These are phyloP conservation scores for Euplagia quadripunctaria DNA, from an alignment of 2,888 invertebrate genomes.

Conservation along the genomic window DNA sequence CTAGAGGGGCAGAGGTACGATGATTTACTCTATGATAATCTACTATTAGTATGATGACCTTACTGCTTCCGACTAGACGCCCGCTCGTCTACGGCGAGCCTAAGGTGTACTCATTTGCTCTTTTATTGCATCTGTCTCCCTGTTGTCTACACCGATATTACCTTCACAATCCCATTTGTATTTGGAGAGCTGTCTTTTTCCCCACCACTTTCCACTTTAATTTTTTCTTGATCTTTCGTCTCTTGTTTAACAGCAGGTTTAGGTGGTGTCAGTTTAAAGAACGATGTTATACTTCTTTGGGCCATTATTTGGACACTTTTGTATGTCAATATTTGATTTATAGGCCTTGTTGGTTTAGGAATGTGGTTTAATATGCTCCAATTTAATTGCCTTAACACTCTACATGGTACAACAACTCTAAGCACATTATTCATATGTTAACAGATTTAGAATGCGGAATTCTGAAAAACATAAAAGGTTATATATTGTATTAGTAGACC, in stretches of 20 bases:
- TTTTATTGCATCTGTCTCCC: no score
- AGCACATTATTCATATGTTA: constrained; percentile 49
- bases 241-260: constrained; percentile 50
- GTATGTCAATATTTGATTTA: constrained; percentile 17
- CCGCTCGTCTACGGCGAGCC: no score
- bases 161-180: constrained; percentile 46
- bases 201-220: constrained; percentile 37
- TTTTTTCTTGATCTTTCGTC: constrained; percentile 12
- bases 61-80: no score
- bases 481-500: not conserved
- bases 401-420: constrained; percentile 40
- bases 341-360: not conserved
- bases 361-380: not conserved
- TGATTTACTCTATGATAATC: no score
- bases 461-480: not conserved
- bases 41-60: no score
- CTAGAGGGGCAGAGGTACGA: no score
- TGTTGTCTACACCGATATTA: not conserved
- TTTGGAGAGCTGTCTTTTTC: constrained; percentile 27
- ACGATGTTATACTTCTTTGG: constrained; percentile 81
- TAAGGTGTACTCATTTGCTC: no score
- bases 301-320: constrained; percentile 67
- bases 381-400: constrained; percentile 36
- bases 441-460: not conserved
- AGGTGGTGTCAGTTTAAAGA: constrained; percentile 77